These are phyloP conservation scores for Popillia japonica DNA, from an alignment of 1,140 invertebrate genomes.

Conservation along the genomic window DNA sequence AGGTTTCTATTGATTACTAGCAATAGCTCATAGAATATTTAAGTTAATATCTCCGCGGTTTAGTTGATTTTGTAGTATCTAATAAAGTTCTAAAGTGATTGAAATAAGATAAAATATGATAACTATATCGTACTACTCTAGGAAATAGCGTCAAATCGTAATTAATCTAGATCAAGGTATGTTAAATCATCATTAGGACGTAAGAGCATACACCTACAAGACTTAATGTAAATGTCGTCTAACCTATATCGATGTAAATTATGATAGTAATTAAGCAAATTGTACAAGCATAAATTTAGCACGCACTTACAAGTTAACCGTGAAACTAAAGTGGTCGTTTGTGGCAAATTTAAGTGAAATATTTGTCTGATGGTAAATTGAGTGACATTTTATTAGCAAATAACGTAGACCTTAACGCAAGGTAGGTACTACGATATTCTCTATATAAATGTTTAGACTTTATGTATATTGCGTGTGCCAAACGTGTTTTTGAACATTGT, in stretches of 20 bases:
- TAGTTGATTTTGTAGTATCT: no score
- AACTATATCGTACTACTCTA: no score
- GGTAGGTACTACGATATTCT: background rate
- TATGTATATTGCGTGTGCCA: background rate
- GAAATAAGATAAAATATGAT: no score
- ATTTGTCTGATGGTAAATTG: constrained; percentile 3
- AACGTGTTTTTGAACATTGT: background rate
- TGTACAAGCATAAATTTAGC: background rate
- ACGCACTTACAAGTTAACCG: background rate
- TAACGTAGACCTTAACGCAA: background rate
- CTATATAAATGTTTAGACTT: background rate
- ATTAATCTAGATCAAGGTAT: no score
- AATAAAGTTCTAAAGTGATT: no score
- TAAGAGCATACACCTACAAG: no score
- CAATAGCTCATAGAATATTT: no score
- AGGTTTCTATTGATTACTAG: no score
- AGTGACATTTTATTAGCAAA: constrained; percentile 6
- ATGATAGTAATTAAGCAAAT: background rate
- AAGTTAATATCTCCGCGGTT: no score
- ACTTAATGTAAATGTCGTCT: background rate
- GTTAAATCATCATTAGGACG: no score
- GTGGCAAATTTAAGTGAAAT: background rate
- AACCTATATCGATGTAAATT: background rate
- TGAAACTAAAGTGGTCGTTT: constrained; percentile 1
- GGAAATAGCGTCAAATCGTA: no score